These are phyloP conservation scores for Bombylius major DNA, from an alignment of 2,888 invertebrate species.

Conservation along the genomic window DNA sequence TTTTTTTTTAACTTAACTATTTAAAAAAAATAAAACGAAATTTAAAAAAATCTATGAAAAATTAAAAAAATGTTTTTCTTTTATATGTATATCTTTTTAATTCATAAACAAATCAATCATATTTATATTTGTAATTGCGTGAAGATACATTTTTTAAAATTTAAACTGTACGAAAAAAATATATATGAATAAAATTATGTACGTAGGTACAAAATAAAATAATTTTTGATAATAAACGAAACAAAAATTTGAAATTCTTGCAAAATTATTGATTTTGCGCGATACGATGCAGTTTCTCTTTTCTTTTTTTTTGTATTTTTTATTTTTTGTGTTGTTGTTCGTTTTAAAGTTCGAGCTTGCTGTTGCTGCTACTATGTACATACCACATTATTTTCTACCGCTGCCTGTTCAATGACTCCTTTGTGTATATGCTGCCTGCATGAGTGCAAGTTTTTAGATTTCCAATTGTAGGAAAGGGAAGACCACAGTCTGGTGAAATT, in stretches of 20 bases:
- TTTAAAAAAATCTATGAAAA: too few species aligned
- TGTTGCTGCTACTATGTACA: not conserved
- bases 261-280: not conserved
- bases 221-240: not conserved
- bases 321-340: too few species aligned
- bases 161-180: too few species aligned
- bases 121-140: too few species aligned
- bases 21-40: too few species aligned
- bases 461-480: not conserved
- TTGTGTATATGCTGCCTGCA: not conserved
- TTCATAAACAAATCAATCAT: too few species aligned
- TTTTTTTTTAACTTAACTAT: not conserved
- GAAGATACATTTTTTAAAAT: too few species aligned
- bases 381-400: not conserved
- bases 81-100: too few species aligned
- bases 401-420: not conserved
- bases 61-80: too few species aligned
- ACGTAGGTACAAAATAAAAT: too few species aligned
- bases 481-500: not conserved
- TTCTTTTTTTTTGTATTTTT: not conserved
- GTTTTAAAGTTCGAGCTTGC: not conserved
- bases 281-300: not conserved
- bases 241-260: not conserved
- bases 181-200: too few species aligned
- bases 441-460: not conserved